Base-by-base conservation (phyloP, 2,888 invertebrate species). In the Protula sp. region DNA sequence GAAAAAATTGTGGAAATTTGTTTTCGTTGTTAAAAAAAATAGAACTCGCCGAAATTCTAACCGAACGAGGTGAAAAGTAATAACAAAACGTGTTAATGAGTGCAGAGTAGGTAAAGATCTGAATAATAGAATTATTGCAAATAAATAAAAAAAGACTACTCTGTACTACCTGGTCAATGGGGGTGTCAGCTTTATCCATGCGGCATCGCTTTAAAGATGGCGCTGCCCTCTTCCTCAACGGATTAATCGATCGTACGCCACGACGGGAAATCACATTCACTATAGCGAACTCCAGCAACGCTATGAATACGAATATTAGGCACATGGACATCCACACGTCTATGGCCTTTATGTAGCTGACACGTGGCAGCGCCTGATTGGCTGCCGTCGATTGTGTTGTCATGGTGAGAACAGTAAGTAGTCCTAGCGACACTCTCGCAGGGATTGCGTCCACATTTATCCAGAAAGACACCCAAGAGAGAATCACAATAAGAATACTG, bases 401-500 rank as follows among this genome's bases (percentile, higher is more conserved):
- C 71, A 72, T 72, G 9, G 72, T 89, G n/a, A 72, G 80, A 51
- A 92, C 83, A 55, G 92, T 93, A 38, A 93, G 85, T 56, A 93
- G 91, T 53, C 92, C 92, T 24, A 92, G 82, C 0, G 92, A 92
- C 59, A 93, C 91, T 61, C 92, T 85, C 0, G 92, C 92, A 0
- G 93, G 93, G 70, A 92, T 91, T 3, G 93, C 92, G 81, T 92
- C 93, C n/a, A 70, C 64, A 58, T 69, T 92, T 72, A 93, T 92
- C 94, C 93, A 94, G 83, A 94, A 94, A 0, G 93, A 93, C 68
- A 94, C 92, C 93, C 93, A 94, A 87, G 92, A 92, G 91, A 94
- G 92, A 61, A 93, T 92, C 51, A 93, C 93, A 76, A 93, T 68
- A 22, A 69, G 67, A 38, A 69, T 62, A 47, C 58, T 59, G 1